Evolutionary conservation across 2,113 vertebrate species (phyloP).

Genomic region (Notarius quadriscutis): DNA sequence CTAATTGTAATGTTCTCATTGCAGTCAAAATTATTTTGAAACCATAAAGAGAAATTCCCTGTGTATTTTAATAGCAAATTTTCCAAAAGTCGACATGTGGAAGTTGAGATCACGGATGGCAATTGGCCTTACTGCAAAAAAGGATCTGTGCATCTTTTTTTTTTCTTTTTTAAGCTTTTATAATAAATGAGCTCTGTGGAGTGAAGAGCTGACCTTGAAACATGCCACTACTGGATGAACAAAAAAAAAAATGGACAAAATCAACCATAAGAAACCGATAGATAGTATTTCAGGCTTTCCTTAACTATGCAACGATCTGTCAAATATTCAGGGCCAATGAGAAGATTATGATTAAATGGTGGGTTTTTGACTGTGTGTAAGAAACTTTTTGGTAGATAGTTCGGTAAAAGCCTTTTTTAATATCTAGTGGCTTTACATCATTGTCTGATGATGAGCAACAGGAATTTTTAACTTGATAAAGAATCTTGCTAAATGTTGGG

Average conservation of each 20-base stretch:
- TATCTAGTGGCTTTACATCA: not conserved
- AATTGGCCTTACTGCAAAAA: not conserved
- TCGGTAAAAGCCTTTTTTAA: not conserved
- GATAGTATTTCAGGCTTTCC: not conserved
- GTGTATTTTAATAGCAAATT: not conserved
- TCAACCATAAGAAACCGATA: not conserved
- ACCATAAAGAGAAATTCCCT: not conserved
- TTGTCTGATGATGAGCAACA: not conserved
- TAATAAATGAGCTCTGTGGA: not conserved
- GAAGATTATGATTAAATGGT: not conserved
- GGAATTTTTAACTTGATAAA: not conserved
- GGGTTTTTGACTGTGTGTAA: not conserved
- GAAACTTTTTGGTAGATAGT: not conserved
- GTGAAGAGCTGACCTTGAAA: not conserved
- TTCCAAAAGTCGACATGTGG: not conserved
- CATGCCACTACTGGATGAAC: not conserved
- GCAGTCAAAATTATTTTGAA: not conserved
- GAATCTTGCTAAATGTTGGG: not conserved
- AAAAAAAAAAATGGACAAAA: not conserved
- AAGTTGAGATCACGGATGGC: not conserved
- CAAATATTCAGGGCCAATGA: no score
- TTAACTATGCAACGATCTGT: not conserved
- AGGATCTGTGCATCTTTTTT: not conserved
- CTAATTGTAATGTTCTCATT: not conserved
- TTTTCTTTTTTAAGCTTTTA: not conserved